Evolutionary conservation across 2,113 vertebrate species (phyloP), one percentile per base, ranked within the genome.

Genomic region (Maccullochella peelii): DNA sequence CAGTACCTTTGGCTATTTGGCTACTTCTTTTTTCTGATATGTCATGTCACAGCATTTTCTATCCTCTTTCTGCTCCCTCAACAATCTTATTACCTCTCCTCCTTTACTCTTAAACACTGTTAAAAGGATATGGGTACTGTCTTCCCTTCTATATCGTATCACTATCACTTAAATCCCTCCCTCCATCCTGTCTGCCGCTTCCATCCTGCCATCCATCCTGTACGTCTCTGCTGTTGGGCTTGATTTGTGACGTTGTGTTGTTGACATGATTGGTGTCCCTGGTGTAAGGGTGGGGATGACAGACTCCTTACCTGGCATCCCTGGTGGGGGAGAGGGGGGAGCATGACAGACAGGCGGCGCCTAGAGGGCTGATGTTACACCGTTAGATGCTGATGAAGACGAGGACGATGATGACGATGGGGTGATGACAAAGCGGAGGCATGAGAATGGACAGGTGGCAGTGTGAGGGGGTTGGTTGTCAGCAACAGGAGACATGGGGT

Each of bases 241-340:
- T 88, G 77, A 89, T 88, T 84, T 81, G 85, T 84, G 83, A 80
- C 1, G 42, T 50, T 30, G 77, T 80, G 88, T 44, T 83, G 82
- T 58, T 83, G 87, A 85, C 82, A 83, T 88, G 86, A 90, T 50
- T 79, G 87, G 75, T 79, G 79, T 90, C 75, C 81, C 59, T 88
- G n/a, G n/a, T n/a, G n/a, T 59, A 66, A 77, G 88, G 84, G 62
- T 73, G 58, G 62, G 58, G 52, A 83, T 81, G 87, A 86, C 83
- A 70, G 82, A 81, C 84, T 91, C 73, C 95, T 95, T 95, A 96
- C 95, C 95, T 95, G 88, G 68, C n/a, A 25, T 54, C 79, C 42
- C 57, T 27, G 73, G 68, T 8, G 27, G 57, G 75, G 55, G n/a
- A 10, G 52, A 18, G 50, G 49, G 80, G 76, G n/a, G 71, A 70